These are phyloP conservation scores for Meda fulgida DNA, from an alignment of 2,797 vertebrate genomes.

Conservation along the genomic window DNA sequence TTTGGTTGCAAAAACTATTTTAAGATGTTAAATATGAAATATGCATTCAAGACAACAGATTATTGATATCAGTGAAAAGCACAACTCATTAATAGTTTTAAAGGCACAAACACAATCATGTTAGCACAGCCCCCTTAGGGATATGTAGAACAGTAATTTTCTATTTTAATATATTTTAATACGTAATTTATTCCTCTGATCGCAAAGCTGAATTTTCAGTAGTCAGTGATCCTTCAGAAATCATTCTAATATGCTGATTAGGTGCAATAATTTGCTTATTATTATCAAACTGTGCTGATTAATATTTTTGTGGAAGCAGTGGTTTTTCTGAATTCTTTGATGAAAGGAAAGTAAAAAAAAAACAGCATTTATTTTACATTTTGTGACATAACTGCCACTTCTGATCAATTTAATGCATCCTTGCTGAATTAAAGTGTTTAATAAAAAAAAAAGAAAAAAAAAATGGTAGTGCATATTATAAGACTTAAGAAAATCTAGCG, in stretches of 20 bases:
- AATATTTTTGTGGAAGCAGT: background rate
- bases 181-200: background rate
- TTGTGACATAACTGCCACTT: background rate
- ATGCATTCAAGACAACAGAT: background rate
- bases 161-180: background rate
- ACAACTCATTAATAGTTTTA: background rate
- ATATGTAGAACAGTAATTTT: background rate
- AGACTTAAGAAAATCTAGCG: no score
- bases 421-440: background rate
- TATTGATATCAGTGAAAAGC: background rate
- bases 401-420: background rate
- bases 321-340: background rate
- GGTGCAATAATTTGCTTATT: background rate
- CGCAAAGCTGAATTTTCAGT: background rate
- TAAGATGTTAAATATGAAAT: constrained; percentile 3
- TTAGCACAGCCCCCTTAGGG: background rate
- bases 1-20: constrained; percentile 4
- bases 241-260: background rate
- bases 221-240: background rate
- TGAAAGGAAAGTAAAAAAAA: background rate
- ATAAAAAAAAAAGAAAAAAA: background rate
- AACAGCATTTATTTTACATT: background rate
- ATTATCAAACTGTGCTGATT: background rate
- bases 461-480: background rate
- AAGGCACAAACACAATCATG: constrained; percentile 15